Evolutionary conservation across 2,888 invertebrate species (phyloP).

Genomic region (Cataglyphis cursor): DNA sequence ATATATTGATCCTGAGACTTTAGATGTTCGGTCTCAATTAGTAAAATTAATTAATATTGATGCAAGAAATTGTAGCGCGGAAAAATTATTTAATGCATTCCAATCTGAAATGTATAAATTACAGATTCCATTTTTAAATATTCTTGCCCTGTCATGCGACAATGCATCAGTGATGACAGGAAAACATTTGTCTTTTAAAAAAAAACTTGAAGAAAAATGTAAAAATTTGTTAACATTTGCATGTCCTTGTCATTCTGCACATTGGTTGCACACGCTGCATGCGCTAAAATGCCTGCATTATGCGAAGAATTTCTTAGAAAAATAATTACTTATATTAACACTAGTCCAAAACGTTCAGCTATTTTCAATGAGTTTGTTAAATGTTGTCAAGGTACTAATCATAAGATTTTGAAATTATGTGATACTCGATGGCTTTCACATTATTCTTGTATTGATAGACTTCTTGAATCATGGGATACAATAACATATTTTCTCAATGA

Average conservation of each 20-base stretch:
- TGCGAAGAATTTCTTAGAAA: background rate
- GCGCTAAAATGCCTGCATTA: background rate
- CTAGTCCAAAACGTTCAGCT: background rate
- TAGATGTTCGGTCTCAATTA: too few species aligned
- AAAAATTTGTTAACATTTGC: background rate
- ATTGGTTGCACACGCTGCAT: background rate
- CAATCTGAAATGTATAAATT: too few species aligned
- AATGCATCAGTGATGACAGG: too few species aligned
- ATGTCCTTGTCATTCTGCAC: background rate
- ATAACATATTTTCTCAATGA: background rate
- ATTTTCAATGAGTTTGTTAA: background rate
- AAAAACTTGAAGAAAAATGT: background rate
- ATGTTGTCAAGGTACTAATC: too few species aligned
- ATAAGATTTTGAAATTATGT: background rate
- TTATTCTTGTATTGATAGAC: background rate
- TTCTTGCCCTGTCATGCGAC: too few species aligned
- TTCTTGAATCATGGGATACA: background rate
- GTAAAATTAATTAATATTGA: too few species aligned
- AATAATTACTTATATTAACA: background rate
- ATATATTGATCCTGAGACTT: too few species aligned
- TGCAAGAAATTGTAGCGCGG: too few species aligned
- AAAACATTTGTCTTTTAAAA: too few species aligned
- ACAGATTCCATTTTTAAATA: too few species aligned
- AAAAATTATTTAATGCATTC: too few species aligned
- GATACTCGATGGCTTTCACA: background rate